These are phyloP conservation scores for Otus sunia DNA, from an alignment of 2,113 vertebrate species.

Conservation along the genomic window DNA sequence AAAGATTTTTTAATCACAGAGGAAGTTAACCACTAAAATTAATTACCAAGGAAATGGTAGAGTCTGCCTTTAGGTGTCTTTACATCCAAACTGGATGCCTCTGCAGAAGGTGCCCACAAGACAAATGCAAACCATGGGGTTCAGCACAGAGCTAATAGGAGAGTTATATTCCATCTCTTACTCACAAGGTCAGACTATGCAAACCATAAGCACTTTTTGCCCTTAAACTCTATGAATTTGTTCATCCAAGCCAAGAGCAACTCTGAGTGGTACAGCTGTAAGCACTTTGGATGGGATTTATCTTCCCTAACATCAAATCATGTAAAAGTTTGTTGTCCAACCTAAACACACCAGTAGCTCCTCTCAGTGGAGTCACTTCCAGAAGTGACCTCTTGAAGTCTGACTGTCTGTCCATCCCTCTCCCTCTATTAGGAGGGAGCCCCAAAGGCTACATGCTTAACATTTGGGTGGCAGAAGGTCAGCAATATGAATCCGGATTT, in stretches of 20 bases:
- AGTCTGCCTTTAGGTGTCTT: not conserved
- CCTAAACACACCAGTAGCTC: not conserved
- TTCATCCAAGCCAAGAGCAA: not conserved
- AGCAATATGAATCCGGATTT: not conserved
- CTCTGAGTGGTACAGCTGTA: not conserved
- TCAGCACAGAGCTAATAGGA: not conserved
- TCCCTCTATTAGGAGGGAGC: not conserved
- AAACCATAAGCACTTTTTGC: not conserved
- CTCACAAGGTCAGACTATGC: not conserved
- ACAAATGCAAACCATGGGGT: not conserved
- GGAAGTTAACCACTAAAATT: not conserved
- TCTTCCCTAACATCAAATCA: not conserved
- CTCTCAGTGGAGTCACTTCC: not conserved
- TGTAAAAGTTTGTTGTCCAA: not conserved
- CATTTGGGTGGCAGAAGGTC: not conserved
- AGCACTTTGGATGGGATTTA: not conserved
- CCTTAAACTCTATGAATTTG: not conserved
- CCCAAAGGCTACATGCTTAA: fast-evolving
- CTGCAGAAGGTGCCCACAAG: not conserved
- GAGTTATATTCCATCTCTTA: not conserved
- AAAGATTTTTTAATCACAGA: not conserved
- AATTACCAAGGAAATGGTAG: not conserved
- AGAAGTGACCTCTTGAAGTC: not conserved
- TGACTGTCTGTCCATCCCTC: not conserved
- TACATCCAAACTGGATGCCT: not conserved